A percentile compares a stretch with the other conserved stretches of the same genome.
Evolutionary conservation across 2,888 invertebrate genomes (phyloP).

Genomic region (Drosophila tanythrix): DNA sequence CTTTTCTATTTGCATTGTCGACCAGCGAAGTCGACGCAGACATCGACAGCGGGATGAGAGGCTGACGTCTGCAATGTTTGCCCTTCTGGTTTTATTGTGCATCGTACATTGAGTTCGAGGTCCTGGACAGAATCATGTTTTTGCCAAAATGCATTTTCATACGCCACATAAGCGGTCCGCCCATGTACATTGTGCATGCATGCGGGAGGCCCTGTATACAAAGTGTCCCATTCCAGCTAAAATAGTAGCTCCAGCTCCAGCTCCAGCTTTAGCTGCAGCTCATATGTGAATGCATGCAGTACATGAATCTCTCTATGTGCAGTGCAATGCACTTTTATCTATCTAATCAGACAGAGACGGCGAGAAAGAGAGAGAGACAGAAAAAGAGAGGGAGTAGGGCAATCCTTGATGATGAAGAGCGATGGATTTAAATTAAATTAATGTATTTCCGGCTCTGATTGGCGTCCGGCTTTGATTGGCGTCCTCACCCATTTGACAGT

Average conservation of each 20-base stretch:
- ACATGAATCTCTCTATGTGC: conserved; percentile 36
- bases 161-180: conserved; percentile 63
- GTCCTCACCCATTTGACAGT: conserved; percentile 42
- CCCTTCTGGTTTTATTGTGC: conserved; percentile 68
- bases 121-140: conserved; percentile 65
- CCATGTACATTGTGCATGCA: conserved; percentile 60
- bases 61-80: conserved; percentile 65
- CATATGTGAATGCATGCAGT: conserved; percentile 39
- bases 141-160: conserved; percentile 79
- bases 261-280: conserved; percentile 3
- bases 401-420: conserved; percentile 34
- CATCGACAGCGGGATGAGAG: conserved; percentile 15
- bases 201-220: conserved; percentile 48
- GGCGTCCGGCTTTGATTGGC: conserved; percentile 30
- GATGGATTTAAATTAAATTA: conserved; percentile 70
- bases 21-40: conserved; percentile 37
- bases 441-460: conserved; percentile 54
- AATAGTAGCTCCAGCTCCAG: conserved; percentile 1
- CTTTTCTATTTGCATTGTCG: conserved; percentile 73
- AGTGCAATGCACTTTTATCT: conserved; percentile 74
- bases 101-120: conserved; percentile 42
- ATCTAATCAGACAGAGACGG: conserved; percentile 61
- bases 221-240: conserved; percentile 13
- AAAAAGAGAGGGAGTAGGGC: conserved; percentile 1
- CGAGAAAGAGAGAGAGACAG: background rate